Percentiles rank a stretch among this genome's conserved stretches.
These are phyloP conservation scores for Cynocephalus volans DNA, from an alignment of 2,113 vertebrate species.

Conservation along the genomic window DNA sequence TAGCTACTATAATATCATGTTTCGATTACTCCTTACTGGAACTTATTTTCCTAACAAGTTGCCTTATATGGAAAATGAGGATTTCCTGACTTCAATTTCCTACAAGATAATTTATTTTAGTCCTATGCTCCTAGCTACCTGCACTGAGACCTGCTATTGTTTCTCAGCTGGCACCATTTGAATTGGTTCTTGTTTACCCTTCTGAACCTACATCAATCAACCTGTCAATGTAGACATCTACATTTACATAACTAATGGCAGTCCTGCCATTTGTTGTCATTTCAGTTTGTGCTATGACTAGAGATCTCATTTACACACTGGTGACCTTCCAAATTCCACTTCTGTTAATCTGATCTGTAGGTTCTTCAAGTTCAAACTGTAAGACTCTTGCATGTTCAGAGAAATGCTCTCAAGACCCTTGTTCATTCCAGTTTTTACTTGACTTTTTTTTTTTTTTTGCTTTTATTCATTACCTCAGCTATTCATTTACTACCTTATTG, in stretches of 20 bases:
- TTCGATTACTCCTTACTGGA: constrained; percentile 15
- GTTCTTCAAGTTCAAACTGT: constrained; percentile 61
- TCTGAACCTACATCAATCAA: constrained; percentile 66
- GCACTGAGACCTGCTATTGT: background rate
- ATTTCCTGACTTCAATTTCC: constrained; percentile 43
- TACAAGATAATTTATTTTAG: constrained; percentile 58
- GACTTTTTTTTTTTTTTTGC: constrained; percentile 47
- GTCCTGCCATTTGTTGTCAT: constrained; percentile 57
- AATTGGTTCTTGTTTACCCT: constrained; percentile 77
- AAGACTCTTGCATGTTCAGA: constrained; percentile 12
- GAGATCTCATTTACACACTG: constrained; percentile 5
- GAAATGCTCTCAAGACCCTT: constrained; percentile 53
- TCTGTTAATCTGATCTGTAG: constrained; percentile 64
- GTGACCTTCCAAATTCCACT: constrained; percentile 78
- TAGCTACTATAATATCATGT: background rate
- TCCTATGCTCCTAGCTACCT: background rate
- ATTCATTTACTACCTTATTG: constrained; percentile 63
- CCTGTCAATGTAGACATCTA: constrained; percentile 64
- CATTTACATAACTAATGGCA: constrained; percentile 73
- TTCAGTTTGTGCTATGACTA: constrained; percentile 27
- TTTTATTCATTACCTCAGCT: constrained; percentile 63
- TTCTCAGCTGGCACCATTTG: constrained; percentile 44
- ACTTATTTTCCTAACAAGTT: constrained; percentile 39
- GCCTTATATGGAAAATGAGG: constrained; percentile 5
- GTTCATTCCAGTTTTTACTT: background rate